Conservation (phyloP, 1,140 invertebrate species). For the Leptinotarsa defecta region DNA sequence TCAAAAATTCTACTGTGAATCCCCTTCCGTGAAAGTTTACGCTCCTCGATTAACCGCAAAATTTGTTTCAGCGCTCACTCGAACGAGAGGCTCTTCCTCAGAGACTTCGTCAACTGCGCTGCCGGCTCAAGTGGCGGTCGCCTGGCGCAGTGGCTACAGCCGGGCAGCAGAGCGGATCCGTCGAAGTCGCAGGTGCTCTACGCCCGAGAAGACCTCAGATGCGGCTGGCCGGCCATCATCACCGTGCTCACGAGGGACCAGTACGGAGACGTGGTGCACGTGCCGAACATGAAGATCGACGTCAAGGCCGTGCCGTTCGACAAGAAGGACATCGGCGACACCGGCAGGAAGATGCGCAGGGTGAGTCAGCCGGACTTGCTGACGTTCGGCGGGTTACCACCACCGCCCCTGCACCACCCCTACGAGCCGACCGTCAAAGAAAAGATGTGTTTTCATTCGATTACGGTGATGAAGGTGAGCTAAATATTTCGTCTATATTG, state of each 20-base stretch:
- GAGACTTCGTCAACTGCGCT: constrained; percentile 87
- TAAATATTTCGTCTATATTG: no score
- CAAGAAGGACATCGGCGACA: constrained; percentile 64
- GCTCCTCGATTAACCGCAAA: no score
- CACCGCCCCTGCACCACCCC: constrained; percentile 72
- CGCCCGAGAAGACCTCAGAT: constrained; percentile 75
- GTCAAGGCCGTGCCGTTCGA: constrained; percentile 62
- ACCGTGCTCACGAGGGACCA: constrained; percentile 89
- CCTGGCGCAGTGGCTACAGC: constrained; percentile 91
- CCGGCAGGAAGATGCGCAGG: constrained; percentile 61
- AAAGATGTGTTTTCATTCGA: constrained; percentile 92
- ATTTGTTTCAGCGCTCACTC: constrained; percentile 70
- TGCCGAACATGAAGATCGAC: constrained; percentile 77
- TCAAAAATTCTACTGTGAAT: no score
- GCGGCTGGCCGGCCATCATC: constrained; percentile 80
- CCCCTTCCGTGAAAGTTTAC: no score
- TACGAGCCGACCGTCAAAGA: constrained; percentile 90
- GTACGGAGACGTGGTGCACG: constrained; percentile 85
- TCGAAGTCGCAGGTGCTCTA: constrained; percentile 81
- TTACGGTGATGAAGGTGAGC: constrained; percentile 85
- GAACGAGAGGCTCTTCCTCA: constrained; percentile 91
- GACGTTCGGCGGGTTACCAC: constrained; percentile 73
- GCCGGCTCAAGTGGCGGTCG: constrained; percentile 88
- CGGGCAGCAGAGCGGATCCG: constrained; percentile 89
- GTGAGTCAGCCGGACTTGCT: constrained; percentile 70